Conservation (phyloP, 2,113 vertebrate species). For the Heliornis fulica region DNA sequence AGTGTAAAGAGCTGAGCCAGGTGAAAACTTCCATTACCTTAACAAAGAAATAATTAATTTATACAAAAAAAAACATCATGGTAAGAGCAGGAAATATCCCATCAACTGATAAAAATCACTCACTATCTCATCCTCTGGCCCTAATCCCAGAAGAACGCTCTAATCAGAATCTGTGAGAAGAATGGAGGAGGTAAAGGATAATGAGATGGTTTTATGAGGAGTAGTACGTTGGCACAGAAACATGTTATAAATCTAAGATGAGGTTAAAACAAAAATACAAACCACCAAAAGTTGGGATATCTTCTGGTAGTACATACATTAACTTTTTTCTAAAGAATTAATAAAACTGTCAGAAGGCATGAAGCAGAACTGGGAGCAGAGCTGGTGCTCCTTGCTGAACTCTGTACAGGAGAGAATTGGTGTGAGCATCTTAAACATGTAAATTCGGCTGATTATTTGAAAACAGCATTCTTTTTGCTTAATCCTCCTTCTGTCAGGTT, state of each 20-base stretch:
- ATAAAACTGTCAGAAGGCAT: background rate
- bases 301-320: background rate
- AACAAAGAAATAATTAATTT: slow-evolving; percentile 3
- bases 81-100: background rate
- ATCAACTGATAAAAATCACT: background rate
- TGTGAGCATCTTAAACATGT: background rate
- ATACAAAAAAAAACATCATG: background rate
- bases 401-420: background rate
- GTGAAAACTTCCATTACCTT: background rate
- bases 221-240: background rate
- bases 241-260: background rate
- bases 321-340: background rate
- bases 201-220: background rate
- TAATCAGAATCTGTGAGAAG: background rate
- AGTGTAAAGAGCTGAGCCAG: background rate
- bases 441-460: background rate
- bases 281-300: background rate
- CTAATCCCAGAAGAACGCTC: background rate
- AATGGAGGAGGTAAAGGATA: background rate
- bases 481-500: background rate
- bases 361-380: background rate
- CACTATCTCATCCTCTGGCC: background rate
- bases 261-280: background rate
- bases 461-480: background rate
- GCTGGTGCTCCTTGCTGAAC: background rate